Conservation (phyloP, 1,140 invertebrate genomes). For the Hirudo medicinalis region DNA sequence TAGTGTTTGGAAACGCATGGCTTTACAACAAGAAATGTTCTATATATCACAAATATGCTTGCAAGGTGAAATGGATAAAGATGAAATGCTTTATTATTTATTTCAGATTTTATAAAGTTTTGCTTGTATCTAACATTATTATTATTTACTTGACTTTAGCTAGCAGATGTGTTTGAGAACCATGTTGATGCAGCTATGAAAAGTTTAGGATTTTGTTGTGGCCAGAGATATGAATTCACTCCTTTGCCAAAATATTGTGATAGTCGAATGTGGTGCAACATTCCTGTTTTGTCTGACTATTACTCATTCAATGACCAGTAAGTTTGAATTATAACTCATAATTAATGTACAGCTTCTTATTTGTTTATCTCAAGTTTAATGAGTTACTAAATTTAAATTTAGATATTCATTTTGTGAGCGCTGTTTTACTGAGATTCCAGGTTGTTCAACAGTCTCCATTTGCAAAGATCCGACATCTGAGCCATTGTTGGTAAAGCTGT, state of each 20-base stretch:
- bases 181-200: conserved; percentile 96
- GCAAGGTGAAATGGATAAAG: conserved; percentile 59
- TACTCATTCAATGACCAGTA: conserved; percentile 9
- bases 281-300: conserved; percentile 6
- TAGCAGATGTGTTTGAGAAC: conserved; percentile 86
- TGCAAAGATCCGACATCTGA: conserved; percentile 9
- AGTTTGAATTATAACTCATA: not conserved
- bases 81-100: too few relatives aligned
- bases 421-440: conserved; percentile 8
- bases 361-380: not conserved
- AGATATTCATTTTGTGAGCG: conserved; percentile 10
- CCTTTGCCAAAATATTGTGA: conserved; percentile 92
- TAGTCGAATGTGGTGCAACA: conserved; percentile 74
- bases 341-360: too few relatives aligned
- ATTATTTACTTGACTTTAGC: conserved; percentile 41
- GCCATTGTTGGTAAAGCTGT: not conserved
- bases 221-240: conserved; percentile 89
- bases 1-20: conserved; percentile 99
- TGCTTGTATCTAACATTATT: conserved; percentile 54
- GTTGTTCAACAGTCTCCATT: conserved; percentile 6
- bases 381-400: not conserved
- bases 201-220: conserved; percentile 88
- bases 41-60: conserved; percentile 89
- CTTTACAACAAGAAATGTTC: conserved; percentile 96
- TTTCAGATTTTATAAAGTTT: conserved; percentile 75